Conservation (phyloP, 2,888 invertebrate genomes). For the Mythimna ferrago region DNA sequence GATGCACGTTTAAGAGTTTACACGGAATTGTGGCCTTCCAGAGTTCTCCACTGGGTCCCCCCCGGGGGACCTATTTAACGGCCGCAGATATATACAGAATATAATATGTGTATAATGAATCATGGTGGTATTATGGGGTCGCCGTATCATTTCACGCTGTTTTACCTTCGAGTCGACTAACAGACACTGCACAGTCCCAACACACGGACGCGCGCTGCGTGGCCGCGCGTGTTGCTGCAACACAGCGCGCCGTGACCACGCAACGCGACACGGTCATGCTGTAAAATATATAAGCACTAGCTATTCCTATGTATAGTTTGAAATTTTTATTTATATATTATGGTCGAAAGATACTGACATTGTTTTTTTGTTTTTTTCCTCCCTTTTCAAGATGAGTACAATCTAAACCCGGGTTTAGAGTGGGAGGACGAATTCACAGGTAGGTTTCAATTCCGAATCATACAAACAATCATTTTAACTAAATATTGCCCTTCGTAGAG, state of each 20-base stretch:
- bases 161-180: conserved; percentile 87
- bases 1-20: conserved; percentile 69
- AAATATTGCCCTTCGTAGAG: conserved; percentile 87
- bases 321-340: conserved; percentile 78
- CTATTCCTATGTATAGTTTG: conserved; percentile 86
- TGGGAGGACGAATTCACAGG: conserved; percentile 99
- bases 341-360: conserved; percentile 90
- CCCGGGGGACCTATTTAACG: conserved; percentile 70
- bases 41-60: conserved; percentile 89
- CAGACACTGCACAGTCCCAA: conserved; percentile 89
- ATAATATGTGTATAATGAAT: conserved; percentile 83
- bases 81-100: conserved; percentile 79
- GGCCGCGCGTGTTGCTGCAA: conserved; percentile 61
- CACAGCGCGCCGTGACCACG: conserved; percentile 57
- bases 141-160: conserved; percentile 88
- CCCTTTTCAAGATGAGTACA: conserved; percentile 99
- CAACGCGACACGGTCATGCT: conserved; percentile 83
- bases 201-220: conserved; percentile 76
- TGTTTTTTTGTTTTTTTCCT: conserved; percentile 90
- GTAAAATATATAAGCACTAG: conserved; percentile 86
- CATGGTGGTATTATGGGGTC: conserved; percentile 88
- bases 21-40: conserved; percentile 87
- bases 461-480: conserved; percentile 85
- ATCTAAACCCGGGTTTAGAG: conserved; percentile 99
- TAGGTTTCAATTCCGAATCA: conserved; percentile 94